phyloP scores from a whole-genome alignment of 2,113 vertebrate genomes.

The Paedocypris sp. region DNA sequence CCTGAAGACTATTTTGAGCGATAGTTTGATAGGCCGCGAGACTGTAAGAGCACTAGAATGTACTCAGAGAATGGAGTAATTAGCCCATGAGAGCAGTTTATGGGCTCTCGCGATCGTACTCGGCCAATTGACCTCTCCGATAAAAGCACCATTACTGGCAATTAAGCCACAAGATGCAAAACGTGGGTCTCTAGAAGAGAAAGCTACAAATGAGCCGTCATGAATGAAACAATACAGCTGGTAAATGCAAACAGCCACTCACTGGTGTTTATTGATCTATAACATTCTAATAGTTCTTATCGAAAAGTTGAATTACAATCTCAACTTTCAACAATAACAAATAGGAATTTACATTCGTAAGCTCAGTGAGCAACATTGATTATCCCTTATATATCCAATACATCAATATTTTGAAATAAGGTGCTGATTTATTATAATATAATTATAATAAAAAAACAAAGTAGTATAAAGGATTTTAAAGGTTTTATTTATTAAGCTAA shows the following conservation, averaged over 20 bases:
- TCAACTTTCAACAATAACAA: too few relatives aligned
- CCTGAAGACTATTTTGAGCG: slow-evolving; percentile 31
- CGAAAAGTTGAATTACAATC: too few relatives aligned
- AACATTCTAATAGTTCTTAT: too few relatives aligned
- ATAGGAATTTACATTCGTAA: too few relatives aligned
- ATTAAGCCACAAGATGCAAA: slow-evolving; percentile 35
- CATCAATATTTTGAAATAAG: too few relatives aligned
- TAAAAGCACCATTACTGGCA: slow-evolving; percentile 37
- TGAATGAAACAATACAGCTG: background rate
- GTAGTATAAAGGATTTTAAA: too few relatives aligned
- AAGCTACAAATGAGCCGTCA: background rate
- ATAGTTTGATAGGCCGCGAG: slow-evolving; percentile 21
- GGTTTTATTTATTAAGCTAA: too few relatives aligned
- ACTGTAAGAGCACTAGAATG: slow-evolving; percentile 16
- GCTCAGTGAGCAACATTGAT: too few relatives aligned
- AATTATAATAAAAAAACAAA: too few relatives aligned
- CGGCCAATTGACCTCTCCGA: slow-evolving; percentile 31
- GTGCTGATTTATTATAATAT: too few relatives aligned
- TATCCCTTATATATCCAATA: too few relatives aligned
- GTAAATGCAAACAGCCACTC: background rate
- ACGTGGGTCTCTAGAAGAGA: slow-evolving; percentile 19
- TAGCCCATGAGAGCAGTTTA: slow-evolving; percentile 20
- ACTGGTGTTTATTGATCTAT: background rate
- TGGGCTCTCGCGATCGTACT: slow-evolving; percentile 14
- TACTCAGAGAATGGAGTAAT: slow-evolving; percentile 19